Evolutionary conservation across 2,113 vertebrate species (phyloP), one percentile per base, ranked within the genome.

Genomic region (Sorex araneus): DNA sequence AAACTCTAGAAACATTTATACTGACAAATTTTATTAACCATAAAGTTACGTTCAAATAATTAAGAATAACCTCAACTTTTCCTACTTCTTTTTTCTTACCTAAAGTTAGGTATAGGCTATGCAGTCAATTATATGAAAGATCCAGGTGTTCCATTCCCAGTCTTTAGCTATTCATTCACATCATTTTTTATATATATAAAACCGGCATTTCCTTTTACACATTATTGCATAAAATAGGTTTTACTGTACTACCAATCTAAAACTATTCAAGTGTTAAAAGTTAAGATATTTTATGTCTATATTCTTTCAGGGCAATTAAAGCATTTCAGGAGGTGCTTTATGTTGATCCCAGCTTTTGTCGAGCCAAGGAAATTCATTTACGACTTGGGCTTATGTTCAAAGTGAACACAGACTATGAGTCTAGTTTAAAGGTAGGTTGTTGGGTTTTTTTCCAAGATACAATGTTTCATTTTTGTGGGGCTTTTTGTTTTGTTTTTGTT

Each of bases 261-360:
- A 94, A 90, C 74, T 69, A 86, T 89, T 16, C 28, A 89, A 27
- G n/a, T 91, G 67, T 8, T 90, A 40, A 91, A 4, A 92, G 18
- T 79, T 87, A 76, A 92, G 86, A 36, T 89, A 93, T 96, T 43
- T 47, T 45, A n/a, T 45, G 18, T 92, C 92, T 98, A 8, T 95
- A 85, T 97, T 97, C 74, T 97, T 96, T 97, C 98, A 99, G 99
- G 99, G 99, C 99, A 97, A 99, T 99, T 98, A 99, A 99, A 98
- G 99, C 99, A 96, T 99, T 99, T 98, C 99, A 99, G 97, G 99
- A 99, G 98, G 99, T 99, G 98, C 99, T 99, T 97, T 99, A 99
- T 98, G 99, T 99, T 96, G 98, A 99, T 98, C 99, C 99, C 97
- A 97, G 99, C 97, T 99, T 99, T 98, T 99, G 98, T 96, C 98